These are phyloP conservation scores for Ictidomys tridecemlineatus DNA, from an alignment of 2,113 vertebrate genomes.

Conservation along the genomic window DNA sequence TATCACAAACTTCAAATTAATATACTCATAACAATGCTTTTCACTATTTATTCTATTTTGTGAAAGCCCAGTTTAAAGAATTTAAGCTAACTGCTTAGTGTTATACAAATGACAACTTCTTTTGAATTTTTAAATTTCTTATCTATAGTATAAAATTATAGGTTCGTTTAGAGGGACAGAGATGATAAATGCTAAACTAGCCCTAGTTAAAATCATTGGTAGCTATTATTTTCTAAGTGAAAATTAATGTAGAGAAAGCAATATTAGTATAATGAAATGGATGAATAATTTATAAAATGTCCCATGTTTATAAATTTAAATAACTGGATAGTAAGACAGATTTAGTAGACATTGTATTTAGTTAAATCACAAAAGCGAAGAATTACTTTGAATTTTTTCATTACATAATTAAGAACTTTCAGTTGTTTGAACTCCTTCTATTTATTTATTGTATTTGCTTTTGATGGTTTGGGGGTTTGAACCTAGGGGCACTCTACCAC, in stretches of 20 bases:
- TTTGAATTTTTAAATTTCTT: neutral
- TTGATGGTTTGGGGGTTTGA: too few species aligned
- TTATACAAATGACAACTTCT: neutral
- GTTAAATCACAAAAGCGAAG: constrained; percentile 28
- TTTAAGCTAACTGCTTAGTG: neutral
- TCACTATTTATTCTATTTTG: neutral
- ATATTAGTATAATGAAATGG: neutral
- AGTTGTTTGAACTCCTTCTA: neutral
- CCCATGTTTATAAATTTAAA: neutral
- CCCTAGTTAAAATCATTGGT: neutral
- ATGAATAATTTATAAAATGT: neutral
- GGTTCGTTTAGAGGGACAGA: neutral
- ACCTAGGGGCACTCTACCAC: too few species aligned
- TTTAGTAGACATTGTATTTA: neutral
- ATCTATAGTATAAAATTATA: neutral
- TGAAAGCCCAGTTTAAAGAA: neutral
- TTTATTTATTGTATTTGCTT: too few species aligned
- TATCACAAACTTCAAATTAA: neutral
- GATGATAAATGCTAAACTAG: constrained; percentile 5
- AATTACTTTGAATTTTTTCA: constrained; percentile 17
- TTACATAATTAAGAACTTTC: neutral
- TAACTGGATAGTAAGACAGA: neutral
- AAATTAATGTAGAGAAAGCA: constrained; percentile 19
- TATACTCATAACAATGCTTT: neutral
- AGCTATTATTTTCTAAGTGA: neutral